A percentile compares a stretch with the other conserved stretches of the same genome.
Evolutionary conservation across 2,113 vertebrate species (phyloP).

Genomic region (Cisticola juncidis): DNA sequence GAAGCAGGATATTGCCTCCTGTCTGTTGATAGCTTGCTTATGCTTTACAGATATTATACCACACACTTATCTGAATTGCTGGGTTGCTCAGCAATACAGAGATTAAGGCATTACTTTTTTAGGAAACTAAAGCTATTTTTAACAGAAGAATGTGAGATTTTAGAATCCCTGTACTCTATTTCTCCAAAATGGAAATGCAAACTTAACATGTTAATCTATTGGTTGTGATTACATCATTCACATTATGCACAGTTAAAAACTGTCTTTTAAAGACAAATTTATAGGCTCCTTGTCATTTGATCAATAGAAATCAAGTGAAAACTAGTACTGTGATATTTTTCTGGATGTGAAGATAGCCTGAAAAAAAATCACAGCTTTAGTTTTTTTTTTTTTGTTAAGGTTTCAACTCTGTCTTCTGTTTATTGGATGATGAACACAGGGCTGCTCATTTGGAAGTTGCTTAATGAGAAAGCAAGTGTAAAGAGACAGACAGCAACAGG

Average conservation of each 20-base stretch:
- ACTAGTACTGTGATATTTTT: background rate
- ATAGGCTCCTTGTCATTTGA: background rate
- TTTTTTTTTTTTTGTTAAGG: background rate
- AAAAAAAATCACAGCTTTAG: background rate
- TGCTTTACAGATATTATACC: background rate
- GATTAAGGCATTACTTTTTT: background rate
- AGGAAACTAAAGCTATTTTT: background rate
- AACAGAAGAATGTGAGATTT: background rate
- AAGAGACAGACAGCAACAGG: background rate
- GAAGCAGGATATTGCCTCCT: background rate
- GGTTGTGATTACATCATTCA: background rate
- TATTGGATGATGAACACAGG: background rate
- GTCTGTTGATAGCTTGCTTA: background rate
- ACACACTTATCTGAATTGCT: background rate
- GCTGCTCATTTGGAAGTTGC: background rate
- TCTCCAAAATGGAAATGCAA: background rate
- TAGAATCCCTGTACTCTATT: background rate
- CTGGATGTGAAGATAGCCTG: background rate
- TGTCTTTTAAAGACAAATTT: background rate
- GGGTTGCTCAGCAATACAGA: background rate
- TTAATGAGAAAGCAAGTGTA: background rate
- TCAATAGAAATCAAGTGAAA: background rate
- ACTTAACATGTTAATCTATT: background rate
- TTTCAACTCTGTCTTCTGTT: background rate
- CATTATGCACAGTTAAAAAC: background rate